Conservation (phyloP, 2,797 vertebrate species). For the Hippocampus kuda region DNA sequence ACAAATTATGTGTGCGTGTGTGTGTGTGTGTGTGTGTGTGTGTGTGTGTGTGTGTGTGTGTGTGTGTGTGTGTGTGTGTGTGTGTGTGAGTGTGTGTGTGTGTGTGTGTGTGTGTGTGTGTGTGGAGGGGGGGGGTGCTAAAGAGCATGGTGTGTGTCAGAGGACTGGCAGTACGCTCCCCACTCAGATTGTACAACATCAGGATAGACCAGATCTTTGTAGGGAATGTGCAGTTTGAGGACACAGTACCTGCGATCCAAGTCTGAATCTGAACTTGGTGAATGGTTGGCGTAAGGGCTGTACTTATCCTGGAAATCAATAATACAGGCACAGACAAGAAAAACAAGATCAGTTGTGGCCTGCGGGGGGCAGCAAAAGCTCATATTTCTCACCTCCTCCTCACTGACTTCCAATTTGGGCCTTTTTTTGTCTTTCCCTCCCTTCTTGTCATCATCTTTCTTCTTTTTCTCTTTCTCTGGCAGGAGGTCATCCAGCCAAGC, state of each 20-base stretch:
- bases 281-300: conserved; percentile 74
- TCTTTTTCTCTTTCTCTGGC: conserved; percentile 87
- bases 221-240: conserved; percentile 70
- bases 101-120: neutral
- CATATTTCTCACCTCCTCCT: conserved; percentile 64
- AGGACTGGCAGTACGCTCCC: conserved; percentile 59
- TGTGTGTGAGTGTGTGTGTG: neutral
- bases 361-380: conserved; percentile 49
- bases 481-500: conserved; percentile 94
- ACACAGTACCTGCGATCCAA: conserved; percentile 87
- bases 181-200: conserved; percentile 55
- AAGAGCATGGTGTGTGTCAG: conserved; percentile 25
- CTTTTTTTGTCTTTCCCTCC: conserved; percentile 71
- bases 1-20: too few relatives aligned
- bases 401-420: conserved; percentile 61
- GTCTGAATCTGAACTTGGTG: conserved; percentile 77
- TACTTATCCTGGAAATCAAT: conserved; percentile 71
- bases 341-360: conserved; percentile 18
- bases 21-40: neutral
- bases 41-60: too few relatives aligned
- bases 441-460: conserved; percentile 77
- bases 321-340: conserved; percentile 14
- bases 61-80: too few relatives aligned
- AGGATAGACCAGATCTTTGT: conserved; percentile 63
- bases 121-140: conserved; percentile 17